phyloP scores from a whole-genome alignment of 2,888 invertebrate genomes.

The Ditula angustiorana region DNA sequence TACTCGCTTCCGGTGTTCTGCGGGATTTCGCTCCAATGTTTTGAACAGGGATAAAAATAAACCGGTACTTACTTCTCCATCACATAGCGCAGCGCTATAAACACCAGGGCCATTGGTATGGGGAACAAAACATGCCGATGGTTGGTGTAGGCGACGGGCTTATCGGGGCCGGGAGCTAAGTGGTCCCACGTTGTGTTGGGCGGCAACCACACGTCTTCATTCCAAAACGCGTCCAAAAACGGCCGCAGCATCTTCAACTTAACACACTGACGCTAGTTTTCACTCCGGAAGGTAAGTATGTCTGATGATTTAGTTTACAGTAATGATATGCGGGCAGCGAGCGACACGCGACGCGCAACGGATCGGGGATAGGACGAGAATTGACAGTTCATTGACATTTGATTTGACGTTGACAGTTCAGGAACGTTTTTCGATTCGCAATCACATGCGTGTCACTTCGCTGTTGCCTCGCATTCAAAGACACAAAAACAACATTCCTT shows the following conservation, averaged over 20 bases:
- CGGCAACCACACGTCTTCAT: slow-evolving; percentile 95
- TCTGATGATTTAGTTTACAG: slow-evolving; percentile 32
- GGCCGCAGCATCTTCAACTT: slow-evolving; percentile 70
- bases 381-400: slow-evolving; percentile 33
- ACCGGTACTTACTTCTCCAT: slow-evolving; percentile 92
- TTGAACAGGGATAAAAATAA: slow-evolving; percentile 31
- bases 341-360: slow-evolving; percentile 37
- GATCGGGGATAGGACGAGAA: slow-evolving; percentile 1
- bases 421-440: slow-evolving; percentile 3
- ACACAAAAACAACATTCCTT: neutral
- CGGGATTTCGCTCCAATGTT: neutral
- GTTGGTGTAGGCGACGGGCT: slow-evolving; percentile 91
- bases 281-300: slow-evolving; percentile 34
- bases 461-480: no score
- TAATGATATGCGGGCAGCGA: slow-evolving; percentile 30
- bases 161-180: slow-evolving; percentile 90
- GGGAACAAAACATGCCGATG: slow-evolving; percentile 93
- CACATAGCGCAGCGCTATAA: slow-evolving; percentile 91
- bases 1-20: neutral
- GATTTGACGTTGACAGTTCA: slow-evolving; percentile 21
- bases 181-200: slow-evolving; percentile 96
- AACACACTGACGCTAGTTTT: slow-evolving; percentile 35
- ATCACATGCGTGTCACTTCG: neutral
- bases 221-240: slow-evolving; percentile 89
- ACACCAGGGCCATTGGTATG: slow-evolving; percentile 92